These are phyloP conservation scores for Melangyna quadrimaculata DNA, from an alignment of 2,888 invertebrate species.

Conservation along the genomic window DNA sequence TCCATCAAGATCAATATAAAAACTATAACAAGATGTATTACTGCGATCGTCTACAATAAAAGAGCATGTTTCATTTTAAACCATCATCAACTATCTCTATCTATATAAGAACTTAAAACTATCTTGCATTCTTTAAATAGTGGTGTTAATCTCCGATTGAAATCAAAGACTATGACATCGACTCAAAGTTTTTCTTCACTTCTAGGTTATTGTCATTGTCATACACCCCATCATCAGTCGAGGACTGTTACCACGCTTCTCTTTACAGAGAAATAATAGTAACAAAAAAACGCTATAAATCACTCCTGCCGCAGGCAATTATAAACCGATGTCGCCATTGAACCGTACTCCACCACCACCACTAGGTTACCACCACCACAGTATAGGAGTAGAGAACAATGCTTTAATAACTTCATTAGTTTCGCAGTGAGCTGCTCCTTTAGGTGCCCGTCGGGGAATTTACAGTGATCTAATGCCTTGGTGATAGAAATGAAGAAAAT, in stretches of 20 bases:
- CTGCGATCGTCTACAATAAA: slow-evolving; percentile 4
- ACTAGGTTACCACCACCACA: neutral
- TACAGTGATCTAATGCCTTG: slow-evolving; percentile 54
- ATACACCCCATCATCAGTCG: slow-evolving; percentile 9
- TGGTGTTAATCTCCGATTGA: slow-evolving; percentile 32
- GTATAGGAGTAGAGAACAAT: slow-evolving; percentile 55
- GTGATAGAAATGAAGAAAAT: slow-evolving; percentile 34
- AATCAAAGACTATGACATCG: slow-evolving; percentile 38
- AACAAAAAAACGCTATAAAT: slow-evolving; percentile 55
- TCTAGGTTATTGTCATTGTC: slow-evolving; percentile 35
- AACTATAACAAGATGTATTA: neutral
- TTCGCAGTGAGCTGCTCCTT: slow-evolving; percentile 7
- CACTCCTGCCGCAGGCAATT: slow-evolving; percentile 60
- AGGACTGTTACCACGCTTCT: slow-evolving; percentile 22
- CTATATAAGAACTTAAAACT: neutral
- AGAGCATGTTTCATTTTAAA: slow-evolving; percentile 41
- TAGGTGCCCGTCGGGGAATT: slow-evolving; percentile 54
- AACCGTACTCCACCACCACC: neutral
- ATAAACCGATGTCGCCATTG: slow-evolving; percentile 42
- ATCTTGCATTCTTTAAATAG: slow-evolving; percentile 41
- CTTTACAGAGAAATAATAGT: neutral
- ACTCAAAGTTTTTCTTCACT: slow-evolving; percentile 53
- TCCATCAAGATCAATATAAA: neutral
- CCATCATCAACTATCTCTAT: neutral
- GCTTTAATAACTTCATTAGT: slow-evolving; percentile 67